phyloP scores from a whole-genome alignment of 2,888 invertebrate genomes.

The Patella caerulea region DNA sequence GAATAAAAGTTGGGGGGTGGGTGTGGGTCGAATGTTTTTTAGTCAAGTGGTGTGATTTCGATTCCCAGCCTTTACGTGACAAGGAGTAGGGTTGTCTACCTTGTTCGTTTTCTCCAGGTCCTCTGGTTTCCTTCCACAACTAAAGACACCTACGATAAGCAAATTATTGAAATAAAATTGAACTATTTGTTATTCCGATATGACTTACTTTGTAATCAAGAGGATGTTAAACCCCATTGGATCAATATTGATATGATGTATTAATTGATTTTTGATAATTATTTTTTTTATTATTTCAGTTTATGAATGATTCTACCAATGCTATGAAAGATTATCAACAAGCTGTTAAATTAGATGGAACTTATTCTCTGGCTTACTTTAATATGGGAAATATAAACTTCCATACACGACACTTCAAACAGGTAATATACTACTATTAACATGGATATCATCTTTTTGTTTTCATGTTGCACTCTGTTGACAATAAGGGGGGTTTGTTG shows the following conservation, averaged over 20 bases:
- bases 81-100: too few species aligned
- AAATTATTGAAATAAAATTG: background rate
- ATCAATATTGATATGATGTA: background rate
- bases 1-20: too few species aligned
- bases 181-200: background rate
- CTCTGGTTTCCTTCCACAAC: too few species aligned
- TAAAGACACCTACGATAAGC: too few species aligned
- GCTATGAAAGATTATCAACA: slow-evolving; percentile 70
- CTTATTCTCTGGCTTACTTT: slow-evolving; percentile 70
- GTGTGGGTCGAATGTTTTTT: too few species aligned
- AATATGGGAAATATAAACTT: slow-evolving; percentile 71
- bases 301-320: slow-evolving; percentile 68
- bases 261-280: background rate
- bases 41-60: too few species aligned
- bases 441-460: too few species aligned
- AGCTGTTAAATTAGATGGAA: slow-evolving; percentile 66
- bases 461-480: too few species aligned
- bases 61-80: too few species aligned
- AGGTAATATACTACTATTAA: slow-evolving; percentile 47
- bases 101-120: too few species aligned
- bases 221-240: background rate
- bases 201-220: too few species aligned
- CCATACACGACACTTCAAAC: slow-evolving; percentile 67
- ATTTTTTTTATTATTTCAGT: slow-evolving; percentile 51
- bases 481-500: too few species aligned